phyloP scores from a whole-genome alignment of 2,797 vertebrate species.

The Tapirus indicus region DNA sequence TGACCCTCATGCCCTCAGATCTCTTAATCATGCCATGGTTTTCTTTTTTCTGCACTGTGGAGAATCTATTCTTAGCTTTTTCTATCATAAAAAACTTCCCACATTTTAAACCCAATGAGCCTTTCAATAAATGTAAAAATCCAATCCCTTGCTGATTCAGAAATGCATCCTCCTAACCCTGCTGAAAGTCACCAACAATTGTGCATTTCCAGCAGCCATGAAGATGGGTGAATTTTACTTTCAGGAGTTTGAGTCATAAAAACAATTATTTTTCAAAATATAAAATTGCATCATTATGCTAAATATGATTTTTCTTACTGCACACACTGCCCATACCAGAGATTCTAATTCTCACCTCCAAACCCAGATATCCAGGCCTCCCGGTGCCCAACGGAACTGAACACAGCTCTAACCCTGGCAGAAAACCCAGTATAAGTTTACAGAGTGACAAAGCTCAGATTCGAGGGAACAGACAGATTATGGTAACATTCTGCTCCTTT shows the following conservation, averaged over 20 bases:
- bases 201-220: not conserved
- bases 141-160: not conserved
- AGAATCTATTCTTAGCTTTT: not conserved
- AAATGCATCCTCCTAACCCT: slow-evolving; percentile 12
- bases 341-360: slow-evolving; percentile 40
- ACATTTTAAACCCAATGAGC: not conserved
- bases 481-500: slow-evolving; percentile 48
- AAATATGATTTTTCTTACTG: slow-evolving; percentile 24
- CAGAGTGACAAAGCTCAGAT: slow-evolving; percentile 42
- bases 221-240: slow-evolving; percentile 16
- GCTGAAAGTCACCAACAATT: slow-evolving; percentile 31
- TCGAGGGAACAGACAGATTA: slow-evolving; percentile 25
- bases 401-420: slow-evolving; percentile 35
- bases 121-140: slow-evolving; percentile 54
- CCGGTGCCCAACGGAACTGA: not conserved
- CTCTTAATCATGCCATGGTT: not conserved
- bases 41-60: slow-evolving; percentile 31
- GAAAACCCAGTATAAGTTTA: slow-evolving; percentile 38
- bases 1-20: slow-evolving; percentile 10
- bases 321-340: not conserved
- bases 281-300: not conserved
- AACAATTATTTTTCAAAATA: slow-evolving; percentile 41
- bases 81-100: not conserved
- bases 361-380: slow-evolving; percentile 7
- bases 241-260: slow-evolving; percentile 21